These are phyloP conservation scores for Scaptomyza graminum DNA, from an alignment of 1,140 invertebrate species.

Conservation along the genomic window DNA sequence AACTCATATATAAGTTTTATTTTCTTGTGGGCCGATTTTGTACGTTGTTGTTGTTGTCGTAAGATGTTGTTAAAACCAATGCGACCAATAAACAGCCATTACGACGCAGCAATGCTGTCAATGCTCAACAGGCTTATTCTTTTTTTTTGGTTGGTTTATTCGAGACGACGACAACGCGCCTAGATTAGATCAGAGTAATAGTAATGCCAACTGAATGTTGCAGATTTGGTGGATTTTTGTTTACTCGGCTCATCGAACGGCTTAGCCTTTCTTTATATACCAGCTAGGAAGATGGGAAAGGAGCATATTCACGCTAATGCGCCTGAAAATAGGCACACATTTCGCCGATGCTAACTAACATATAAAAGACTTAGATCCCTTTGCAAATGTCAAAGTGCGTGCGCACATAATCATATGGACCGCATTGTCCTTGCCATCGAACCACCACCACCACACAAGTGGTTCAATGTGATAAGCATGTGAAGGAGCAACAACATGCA, in stretches of 20 bases:
- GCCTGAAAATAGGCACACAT: neutral
- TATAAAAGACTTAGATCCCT: neutral
- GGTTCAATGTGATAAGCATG: constrained; percentile 41
- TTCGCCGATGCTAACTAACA: neutral
- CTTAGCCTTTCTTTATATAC: constrained; percentile 18
- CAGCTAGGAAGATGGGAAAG: neutral
- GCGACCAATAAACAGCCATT: constrained; percentile 24
- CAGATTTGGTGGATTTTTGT: constrained; percentile 42
- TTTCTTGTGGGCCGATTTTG: no score
- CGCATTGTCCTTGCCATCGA: constrained; percentile 3
- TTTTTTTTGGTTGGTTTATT: constrained; percentile 5
- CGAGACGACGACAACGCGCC: constrained; percentile 17
- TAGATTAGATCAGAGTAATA: constrained; percentile 53
- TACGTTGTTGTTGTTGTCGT: constrained; percentile 3
- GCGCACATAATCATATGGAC: constrained; percentile 1
- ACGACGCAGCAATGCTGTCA: neutral
- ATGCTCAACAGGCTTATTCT: constrained; percentile 25
- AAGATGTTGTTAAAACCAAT: constrained; percentile 59
- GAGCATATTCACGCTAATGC: no score
- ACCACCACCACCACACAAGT: constrained; percentile 4
- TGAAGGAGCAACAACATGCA: constrained; percentile 46
- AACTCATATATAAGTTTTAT: no score
- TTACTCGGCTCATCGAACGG: constrained; percentile 46
- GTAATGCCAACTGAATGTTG: constrained; percentile 50
- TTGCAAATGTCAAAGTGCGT: neutral